Base-by-base conservation (phyloP, 2,888 invertebrate species). In the Phoronis australis region DNA sequence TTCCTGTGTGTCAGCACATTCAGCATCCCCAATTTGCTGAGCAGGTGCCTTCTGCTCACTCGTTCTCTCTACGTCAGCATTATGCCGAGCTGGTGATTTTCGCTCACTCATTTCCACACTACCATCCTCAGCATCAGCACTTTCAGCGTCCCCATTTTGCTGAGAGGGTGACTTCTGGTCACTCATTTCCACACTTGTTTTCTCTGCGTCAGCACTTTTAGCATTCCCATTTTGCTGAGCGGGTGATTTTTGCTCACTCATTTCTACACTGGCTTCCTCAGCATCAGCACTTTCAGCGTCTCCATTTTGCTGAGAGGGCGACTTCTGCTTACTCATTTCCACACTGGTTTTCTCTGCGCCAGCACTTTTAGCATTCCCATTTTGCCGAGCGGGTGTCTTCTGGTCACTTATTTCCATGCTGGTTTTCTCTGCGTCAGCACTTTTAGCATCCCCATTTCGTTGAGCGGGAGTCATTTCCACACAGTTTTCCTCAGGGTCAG, bases 221-320 rank as follows among this genome's bases (percentile, higher is more conserved):
- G 12, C 22, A 23, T 21, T 38, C 9, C 9, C 45, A 24, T 24
- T 45, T 38, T 38, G 25, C 45, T 38, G 24, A 2, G 45, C 15
- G 4, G 21, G 31, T 12, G 22, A 3, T 48, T 37, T 18, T 20
- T 21, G 42, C 24, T 46, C 12, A 4, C 6, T 18, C 18, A 2
- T 39, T 20, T 43, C 52, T 21, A 24, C 75, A 20, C 37, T 41
- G 9, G 39, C 27, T 26, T 41, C 21, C 21, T 25, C 20, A 15
- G 35, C 23, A n/a, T 31, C n/a, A n/a, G n/a, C n/a, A n/a, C n/a
- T n/a, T 6, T 42, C 47, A 47, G 26, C 31, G 15, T 47, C 47
- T 21, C 18, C 31, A 22, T 25, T 22, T 27, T 42, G 41, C 2
- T 40, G 12, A 9, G 6, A 9, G 20, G 3, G 23, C 4, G n/a